Percentiles rank a stretch among this genome's conserved stretches.
Evolutionary conservation across 2,113 vertebrate species (phyloP).

Genomic region (Raphicerus campestris): DNA sequence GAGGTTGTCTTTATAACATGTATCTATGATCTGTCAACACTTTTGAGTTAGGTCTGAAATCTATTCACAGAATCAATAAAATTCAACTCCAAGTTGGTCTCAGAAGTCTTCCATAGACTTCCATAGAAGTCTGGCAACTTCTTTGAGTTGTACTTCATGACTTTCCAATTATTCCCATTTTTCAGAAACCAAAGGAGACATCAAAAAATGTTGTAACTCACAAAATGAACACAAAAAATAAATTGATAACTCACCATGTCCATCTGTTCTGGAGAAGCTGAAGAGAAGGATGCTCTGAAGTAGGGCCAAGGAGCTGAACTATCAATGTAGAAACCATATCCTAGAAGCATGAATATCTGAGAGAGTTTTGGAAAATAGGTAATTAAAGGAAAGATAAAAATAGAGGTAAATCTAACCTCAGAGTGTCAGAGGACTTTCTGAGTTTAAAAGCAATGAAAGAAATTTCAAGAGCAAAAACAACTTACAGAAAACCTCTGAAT

Average conservation of each 20-base stretch:
- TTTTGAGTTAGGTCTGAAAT: background rate
- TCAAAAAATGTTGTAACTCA: background rate
- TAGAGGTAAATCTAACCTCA: background rate
- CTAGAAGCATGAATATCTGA: conserved; percentile 92
- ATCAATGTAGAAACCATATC: conserved; percentile 86
- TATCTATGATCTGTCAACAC: background rate
- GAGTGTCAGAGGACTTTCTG: background rate
- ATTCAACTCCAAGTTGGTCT: background rate
- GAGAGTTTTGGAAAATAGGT: background rate
- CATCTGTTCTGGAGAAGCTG: conserved; percentile 89
- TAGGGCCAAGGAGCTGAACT: conserved; percentile 84
- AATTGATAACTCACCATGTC: conserved; percentile 81
- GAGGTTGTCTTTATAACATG: background rate
- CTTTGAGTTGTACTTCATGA: background rate
- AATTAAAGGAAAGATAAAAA: background rate
- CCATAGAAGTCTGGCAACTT: background rate
- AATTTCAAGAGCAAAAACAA: background rate
- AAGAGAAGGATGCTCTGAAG: conserved; percentile 90
- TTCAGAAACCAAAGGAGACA: background rate
- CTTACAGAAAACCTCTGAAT: background rate
- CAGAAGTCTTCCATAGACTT: background rate
- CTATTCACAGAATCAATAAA: background rate
- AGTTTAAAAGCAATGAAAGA: conserved; percentile 27
- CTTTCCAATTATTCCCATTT: background rate
- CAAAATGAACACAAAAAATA: background rate